Percentiles rank a stretch among this genome's conserved stretches.
These are phyloP conservation scores for Psittacula derbiana DNA, from an alignment of 2,797 vertebrate genomes.

Conservation along the genomic window DNA sequence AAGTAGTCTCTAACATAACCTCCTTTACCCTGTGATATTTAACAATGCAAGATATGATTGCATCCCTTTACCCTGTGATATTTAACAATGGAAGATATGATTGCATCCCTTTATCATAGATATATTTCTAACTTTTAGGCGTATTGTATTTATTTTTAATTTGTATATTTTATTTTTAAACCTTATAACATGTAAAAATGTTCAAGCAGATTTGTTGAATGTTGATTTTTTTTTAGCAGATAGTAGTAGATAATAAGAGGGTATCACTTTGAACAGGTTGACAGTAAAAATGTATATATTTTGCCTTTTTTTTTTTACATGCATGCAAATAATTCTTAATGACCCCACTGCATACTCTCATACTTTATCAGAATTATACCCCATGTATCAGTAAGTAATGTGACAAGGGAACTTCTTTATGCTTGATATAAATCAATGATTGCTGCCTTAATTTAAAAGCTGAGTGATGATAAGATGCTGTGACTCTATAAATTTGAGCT, in stretches of 20 bases:
- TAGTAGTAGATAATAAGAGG: not conserved
- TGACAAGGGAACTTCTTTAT: constrained; percentile 59
- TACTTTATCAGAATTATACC: constrained; percentile 48
- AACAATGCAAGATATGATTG: not conserved
- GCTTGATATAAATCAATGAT: constrained; percentile 61
- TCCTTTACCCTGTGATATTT: not conserved
- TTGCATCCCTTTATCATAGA: not conserved
- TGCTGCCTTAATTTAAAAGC: constrained; percentile 67
- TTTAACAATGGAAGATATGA: not conserved
- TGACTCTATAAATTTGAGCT: constrained; percentile 68
- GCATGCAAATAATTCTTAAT: constrained; percentile 59
- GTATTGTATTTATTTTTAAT: not conserved
- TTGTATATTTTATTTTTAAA: not conserved
- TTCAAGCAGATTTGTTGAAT: constrained; percentile 1
- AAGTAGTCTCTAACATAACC: not conserved
- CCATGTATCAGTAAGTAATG: constrained; percentile 49
- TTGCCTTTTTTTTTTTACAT: not conserved
- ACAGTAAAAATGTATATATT: constrained; percentile 8
- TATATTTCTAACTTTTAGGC: not conserved
- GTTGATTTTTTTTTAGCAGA: not conserved
- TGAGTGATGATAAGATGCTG: constrained; percentile 59
- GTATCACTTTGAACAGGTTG: constrained; percentile 15
- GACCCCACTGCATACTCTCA: not conserved
- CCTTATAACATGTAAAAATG: not conserved
- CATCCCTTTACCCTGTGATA: not conserved